Evolutionary conservation across 2,888 invertebrate genomes (phyloP).

Genomic region (Melolontha melolontha): DNA sequence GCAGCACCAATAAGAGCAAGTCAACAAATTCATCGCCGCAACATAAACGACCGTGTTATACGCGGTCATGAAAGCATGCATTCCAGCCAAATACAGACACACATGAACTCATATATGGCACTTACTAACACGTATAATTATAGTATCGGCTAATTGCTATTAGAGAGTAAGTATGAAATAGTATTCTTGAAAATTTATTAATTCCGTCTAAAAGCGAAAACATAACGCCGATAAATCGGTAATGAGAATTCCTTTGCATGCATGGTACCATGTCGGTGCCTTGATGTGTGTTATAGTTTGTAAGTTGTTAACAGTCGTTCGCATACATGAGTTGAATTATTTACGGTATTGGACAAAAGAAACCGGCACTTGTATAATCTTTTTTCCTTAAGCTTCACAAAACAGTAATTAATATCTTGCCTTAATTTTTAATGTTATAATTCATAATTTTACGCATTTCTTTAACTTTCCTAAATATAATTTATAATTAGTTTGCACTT

Average conservation of each 20-base stretch:
- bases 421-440: too few relatives aligned
- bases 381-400: too few relatives aligned
- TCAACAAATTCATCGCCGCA: constrained; percentile 14
- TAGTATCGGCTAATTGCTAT: constrained; percentile 34
- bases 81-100: background rate
- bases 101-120: background rate
- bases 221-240: constrained; percentile 14
- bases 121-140: constrained; percentile 23
- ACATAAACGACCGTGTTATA: constrained; percentile 20
- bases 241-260: constrained; percentile 20
- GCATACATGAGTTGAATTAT: too few relatives aligned
- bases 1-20: constrained; percentile 21
- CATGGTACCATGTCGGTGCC: too few relatives aligned
- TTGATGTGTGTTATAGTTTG: too few relatives aligned
- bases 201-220: constrained; percentile 22
- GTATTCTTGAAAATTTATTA: constrained; percentile 37
- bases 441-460: too few relatives aligned
- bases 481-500: too few relatives aligned
- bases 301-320: too few relatives aligned
- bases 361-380: too few relatives aligned
- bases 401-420: too few relatives aligned
- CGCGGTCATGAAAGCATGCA: constrained; percentile 20
- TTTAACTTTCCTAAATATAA: too few relatives aligned
- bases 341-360: too few relatives aligned
- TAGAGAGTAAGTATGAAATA: constrained; percentile 22